Base-by-base conservation (phyloP, 2,888 invertebrate species). In the Heliconius aoede region DNA sequence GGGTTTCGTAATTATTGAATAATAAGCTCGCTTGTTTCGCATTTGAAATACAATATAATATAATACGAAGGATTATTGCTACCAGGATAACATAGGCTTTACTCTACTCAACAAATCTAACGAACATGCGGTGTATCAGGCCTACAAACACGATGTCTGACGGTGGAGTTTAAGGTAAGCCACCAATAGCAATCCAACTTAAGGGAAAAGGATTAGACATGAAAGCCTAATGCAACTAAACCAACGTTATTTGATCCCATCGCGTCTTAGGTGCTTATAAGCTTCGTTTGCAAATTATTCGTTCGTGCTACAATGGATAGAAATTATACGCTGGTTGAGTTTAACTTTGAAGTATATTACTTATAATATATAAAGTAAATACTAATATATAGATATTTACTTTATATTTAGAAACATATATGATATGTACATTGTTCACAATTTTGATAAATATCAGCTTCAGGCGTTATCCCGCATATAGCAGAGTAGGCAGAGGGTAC, bases 191-290 rank as follows among this genome's bases (percentile, higher is more conserved):
- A 92, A 93, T 91, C 91, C 91, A 86, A 91, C 90, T 91, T 40
- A 91, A 89, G 87, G 85, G 86, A 86, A 85, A 86, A 85, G 91
- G 92, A 91, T 92, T 92, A 92, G 88, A 85, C 83, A 85, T 87
- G 88, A 88, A 90, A 88, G 89, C 90, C 87, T 91, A 72, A 72
- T 72, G 72, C 72, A 61, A 83, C 84, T 83, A 87, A 86, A 85
- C 86, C 85, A 82, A 85, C 88, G 89, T 89, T 88, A 89, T 87
- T 87, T 90, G 89, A 91, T 91, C 89, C 88, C 83, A 86, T 83
- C 83, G 84, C 84, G 85, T 86, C 87, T 88, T 85, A 85, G 77
- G 85, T 78, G 78, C 75, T 81, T 81, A 80, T 82, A 82, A 84
- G 88, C 86, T 88, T 87, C 84, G 83, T 85, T 88, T 89, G 89